Conservation (phyloP, 2,113 vertebrate species). For the Progne subis region DNA sequence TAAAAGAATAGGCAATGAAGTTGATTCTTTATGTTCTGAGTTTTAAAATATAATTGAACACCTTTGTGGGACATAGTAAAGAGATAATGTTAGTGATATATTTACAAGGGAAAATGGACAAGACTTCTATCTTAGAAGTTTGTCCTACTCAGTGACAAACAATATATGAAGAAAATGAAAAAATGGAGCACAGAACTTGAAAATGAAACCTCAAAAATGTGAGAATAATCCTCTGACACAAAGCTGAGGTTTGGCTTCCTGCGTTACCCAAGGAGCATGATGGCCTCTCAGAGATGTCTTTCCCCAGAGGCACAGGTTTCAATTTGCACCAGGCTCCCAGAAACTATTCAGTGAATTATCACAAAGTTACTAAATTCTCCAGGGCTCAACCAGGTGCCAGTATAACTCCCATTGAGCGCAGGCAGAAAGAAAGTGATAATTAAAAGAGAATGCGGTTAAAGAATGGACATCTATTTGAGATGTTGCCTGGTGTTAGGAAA, state of each 20-base stretch:
- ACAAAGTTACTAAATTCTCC: constrained; percentile 1
- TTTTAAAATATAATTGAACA: neutral
- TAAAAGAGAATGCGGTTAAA: constrained; percentile 32
- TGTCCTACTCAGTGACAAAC: neutral
- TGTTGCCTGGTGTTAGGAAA: neutral
- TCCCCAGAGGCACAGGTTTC: constrained; percentile 14
- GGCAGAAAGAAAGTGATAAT: constrained; percentile 52
- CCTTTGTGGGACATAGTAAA: neutral
- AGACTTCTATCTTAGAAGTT: neutral
- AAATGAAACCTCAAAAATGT: constrained; percentile 33
- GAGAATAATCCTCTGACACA: constrained; percentile 3
- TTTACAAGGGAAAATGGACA: neutral
- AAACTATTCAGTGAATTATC: constrained; percentile 19
- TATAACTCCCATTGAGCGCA: neutral
- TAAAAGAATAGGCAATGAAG: neutral
- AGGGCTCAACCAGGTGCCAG: neutral
- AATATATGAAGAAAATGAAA: neutral
- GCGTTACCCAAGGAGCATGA: neutral
- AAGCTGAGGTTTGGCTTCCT: neutral
- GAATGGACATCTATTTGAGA: neutral
- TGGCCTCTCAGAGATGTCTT: neutral
- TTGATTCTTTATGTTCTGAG: neutral
- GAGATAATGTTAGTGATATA: neutral
- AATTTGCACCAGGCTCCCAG: constrained; percentile 41
- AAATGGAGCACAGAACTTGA: neutral